Evolutionary conservation across 2,113 vertebrate genomes (phyloP).

Genomic region (Grallaria varia): DNA sequence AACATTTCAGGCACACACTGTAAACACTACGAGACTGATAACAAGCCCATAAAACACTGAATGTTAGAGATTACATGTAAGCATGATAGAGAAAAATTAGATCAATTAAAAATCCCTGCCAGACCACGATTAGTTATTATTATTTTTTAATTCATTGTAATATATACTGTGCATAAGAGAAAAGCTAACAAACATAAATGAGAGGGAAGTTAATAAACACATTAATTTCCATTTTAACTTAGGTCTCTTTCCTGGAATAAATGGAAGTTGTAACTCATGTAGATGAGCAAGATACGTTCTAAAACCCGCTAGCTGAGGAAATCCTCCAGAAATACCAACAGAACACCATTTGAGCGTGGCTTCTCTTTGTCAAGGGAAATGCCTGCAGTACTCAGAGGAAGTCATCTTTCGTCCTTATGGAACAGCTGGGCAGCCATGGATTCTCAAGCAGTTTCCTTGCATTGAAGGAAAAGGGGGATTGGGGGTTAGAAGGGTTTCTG

Average conservation of each 20-base stretch:
- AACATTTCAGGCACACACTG: background rate
- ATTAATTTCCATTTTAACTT: conserved; percentile 35
- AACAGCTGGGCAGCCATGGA: background rate
- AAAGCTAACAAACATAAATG: conserved; percentile 27
- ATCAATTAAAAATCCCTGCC: conserved; percentile 41
- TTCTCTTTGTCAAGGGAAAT: background rate
- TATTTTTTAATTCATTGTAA: conserved; percentile 56
- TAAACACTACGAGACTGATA: background rate
- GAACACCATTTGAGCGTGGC: background rate
- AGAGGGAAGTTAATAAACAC: background rate
- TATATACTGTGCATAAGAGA: background rate
- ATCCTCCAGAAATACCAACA: background rate
- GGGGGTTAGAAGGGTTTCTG: background rate
- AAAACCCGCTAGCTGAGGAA: background rate
- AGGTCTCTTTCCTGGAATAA: background rate
- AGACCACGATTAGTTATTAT: background rate
- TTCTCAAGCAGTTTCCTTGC: background rate
- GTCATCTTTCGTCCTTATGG: background rate
- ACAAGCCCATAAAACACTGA: conserved; percentile 14
- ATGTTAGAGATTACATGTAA: conserved; percentile 18
- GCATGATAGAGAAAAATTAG: conserved; percentile 24
- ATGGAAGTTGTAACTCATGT: background rate
- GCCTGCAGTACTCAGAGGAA: background rate
- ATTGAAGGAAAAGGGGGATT: background rate
- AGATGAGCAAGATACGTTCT: background rate